Percentiles rank a stretch among this genome's conserved stretches.
Conservation (phyloP, 2,888 invertebrate genomes). For the Tipula confusa region DNA sequence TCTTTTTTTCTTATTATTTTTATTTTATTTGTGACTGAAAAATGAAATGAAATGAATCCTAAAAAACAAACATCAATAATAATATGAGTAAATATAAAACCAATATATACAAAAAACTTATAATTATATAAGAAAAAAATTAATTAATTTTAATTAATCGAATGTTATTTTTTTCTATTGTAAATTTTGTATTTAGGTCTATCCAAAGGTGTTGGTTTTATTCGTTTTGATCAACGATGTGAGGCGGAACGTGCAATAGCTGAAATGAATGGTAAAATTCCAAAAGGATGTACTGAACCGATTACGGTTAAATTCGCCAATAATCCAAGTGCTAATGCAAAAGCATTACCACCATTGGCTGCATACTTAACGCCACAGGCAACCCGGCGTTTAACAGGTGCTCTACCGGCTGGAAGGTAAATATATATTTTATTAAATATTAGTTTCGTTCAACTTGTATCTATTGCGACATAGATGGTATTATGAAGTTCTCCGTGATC, state of each 20-base stretch:
- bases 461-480: too few species aligned
- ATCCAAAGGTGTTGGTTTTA: slow-evolving; percentile 92
- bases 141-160: not conserved
- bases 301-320: slow-evolving; percentile 94
- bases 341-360: slow-evolving; percentile 75
- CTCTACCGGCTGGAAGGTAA: slow-evolving; percentile 69
- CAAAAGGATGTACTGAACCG: slow-evolving; percentile 81
- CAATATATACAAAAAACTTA: not conserved
- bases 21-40: slow-evolving; percentile 15
- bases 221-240: slow-evolving; percentile 85
- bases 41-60: slow-evolving; percentile 14
- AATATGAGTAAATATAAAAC: slow-evolving; percentile 20
- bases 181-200: slow-evolving; percentile 65
- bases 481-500: too few species aligned
- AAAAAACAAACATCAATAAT: slow-evolving; percentile 29
- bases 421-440: slow-evolving; percentile 55
- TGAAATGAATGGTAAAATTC: slow-evolving; percentile 84
- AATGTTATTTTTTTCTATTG: not conserved
- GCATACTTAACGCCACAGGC: slow-evolving; percentile 79
- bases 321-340: slow-evolving; percentile 85
- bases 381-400: slow-evolving; percentile 77
- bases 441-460: too few species aligned
- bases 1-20: slow-evolving; percentile 17
- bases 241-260: slow-evolving; percentile 90
- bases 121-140: not conserved